Evolutionary conservation across 2,888 invertebrate genomes (phyloP).

Genomic region (Protophormia terraenovae): DNA sequence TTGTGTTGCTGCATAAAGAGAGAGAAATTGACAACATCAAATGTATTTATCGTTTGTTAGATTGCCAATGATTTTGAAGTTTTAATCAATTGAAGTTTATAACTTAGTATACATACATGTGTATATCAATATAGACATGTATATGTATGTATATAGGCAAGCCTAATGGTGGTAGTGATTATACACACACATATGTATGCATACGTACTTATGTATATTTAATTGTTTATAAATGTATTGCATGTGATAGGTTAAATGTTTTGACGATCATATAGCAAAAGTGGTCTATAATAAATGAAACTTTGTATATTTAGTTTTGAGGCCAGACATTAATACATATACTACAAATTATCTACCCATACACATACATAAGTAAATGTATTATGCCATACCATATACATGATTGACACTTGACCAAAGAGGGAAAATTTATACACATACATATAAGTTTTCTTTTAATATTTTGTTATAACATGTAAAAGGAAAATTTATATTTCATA

Average conservation of each 20-base stretch:
- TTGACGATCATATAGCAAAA: slow-evolving; percentile 19
- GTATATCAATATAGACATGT: not conserved
- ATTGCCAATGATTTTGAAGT: slow-evolving; percentile 55
- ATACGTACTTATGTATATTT: not conserved
- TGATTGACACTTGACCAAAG: slow-evolving; percentile 48
- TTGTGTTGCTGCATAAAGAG: not conserved
- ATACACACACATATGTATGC: not conserved
- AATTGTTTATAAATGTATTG: not conserved
- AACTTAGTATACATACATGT: not conserved
- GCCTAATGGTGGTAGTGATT: not conserved
- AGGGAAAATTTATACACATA: not conserved
- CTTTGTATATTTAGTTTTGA: slow-evolving; percentile 16
- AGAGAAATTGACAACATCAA: slow-evolving; percentile 45
- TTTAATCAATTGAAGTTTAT: slow-evolving; percentile 54
- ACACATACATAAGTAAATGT: not conserved
- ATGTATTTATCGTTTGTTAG: slow-evolving; percentile 54
- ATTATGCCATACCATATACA: not conserved
- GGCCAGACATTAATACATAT: slow-evolving; percentile 23
- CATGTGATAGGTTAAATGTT: slow-evolving; percentile 45
- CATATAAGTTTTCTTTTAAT: not conserved
- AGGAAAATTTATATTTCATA: not conserved
- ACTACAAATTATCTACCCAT: not conserved
- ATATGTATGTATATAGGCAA: not conserved
- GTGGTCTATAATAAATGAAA: not conserved
- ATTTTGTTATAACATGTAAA: not conserved